Percentiles rank a stretch among this genome's conserved stretches.
phyloP scores from a whole-genome alignment of 1,140 invertebrate species.

The Drosophila trapezifrons region DNA sequence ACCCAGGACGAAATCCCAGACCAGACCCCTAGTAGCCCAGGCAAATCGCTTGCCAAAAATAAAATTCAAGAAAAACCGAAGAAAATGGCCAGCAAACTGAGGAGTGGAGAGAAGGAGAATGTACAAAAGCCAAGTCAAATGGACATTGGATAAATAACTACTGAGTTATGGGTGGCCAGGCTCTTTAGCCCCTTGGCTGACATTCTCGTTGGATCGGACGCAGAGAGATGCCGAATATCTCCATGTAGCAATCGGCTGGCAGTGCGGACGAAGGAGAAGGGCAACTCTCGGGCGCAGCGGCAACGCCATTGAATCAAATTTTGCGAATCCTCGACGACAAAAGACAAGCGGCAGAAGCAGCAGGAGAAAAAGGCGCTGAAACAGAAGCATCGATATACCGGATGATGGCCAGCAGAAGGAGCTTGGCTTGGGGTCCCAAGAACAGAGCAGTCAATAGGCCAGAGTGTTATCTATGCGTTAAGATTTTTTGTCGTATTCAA shows the following conservation, averaged over 20 bases:
- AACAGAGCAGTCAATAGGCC: slow-evolving; percentile 48
- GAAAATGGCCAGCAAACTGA: slow-evolving; percentile 38
- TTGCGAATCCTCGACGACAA: slow-evolving; percentile 74
- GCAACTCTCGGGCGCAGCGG: slow-evolving; percentile 24
- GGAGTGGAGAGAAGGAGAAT: slow-evolving; percentile 46
- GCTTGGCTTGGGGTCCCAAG: not conserved
- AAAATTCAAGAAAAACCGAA: slow-evolving; percentile 45
- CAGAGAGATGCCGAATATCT: slow-evolving; percentile 74
- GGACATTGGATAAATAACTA: slow-evolving; percentile 80
- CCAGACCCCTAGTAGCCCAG: slow-evolving; percentile 22
- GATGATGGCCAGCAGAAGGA: slow-evolving; percentile 20
- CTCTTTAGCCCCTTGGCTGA: slow-evolving; percentile 45
- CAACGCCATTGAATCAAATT: slow-evolving; percentile 72
- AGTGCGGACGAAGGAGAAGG: slow-evolving; percentile 23
- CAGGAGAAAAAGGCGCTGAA: slow-evolving; percentile 14
- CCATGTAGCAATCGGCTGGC: slow-evolving; percentile 72
- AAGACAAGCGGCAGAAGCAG: slow-evolving; percentile 53
- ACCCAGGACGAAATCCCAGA: slow-evolving; percentile 32
- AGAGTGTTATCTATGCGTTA: slow-evolving; percentile 53
- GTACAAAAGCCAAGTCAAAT: slow-evolving; percentile 71
- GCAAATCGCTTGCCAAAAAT: slow-evolving; percentile 73
- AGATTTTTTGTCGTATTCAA: slow-evolving; percentile 81
- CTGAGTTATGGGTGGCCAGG: slow-evolving; percentile 73
- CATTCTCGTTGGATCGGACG: slow-evolving; percentile 35
- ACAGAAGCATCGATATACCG: slow-evolving; percentile 41